Base-by-base conservation (phyloP, 1,140 invertebrate genomes). In the Rhizoglyphus robini region DNA sequence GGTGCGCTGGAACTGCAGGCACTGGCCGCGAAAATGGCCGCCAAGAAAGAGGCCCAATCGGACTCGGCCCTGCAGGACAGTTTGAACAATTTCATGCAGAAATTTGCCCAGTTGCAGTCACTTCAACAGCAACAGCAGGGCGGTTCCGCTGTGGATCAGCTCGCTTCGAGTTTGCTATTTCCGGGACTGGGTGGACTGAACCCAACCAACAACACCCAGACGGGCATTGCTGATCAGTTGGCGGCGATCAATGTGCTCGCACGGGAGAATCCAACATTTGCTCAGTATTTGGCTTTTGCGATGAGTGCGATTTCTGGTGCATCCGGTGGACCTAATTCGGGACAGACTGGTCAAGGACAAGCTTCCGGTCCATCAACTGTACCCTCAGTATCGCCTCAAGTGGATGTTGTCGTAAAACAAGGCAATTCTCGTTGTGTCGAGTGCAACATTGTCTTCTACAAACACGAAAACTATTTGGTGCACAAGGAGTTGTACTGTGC, bases 361-460 rank as follows among this genome's bases (percentile, higher is more conserved):
- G 67, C 18, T 69, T 64, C 3, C 68, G 63, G 48, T 70, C 27
- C 15, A 30, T 31, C 60, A 25, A n/a, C 67, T 38, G 36, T 27
- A 48, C n/a, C 71, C 15, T 62, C 72, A 15, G 41, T 71, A 47
- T 72, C 71, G 29, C 71, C 73, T 47, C 70, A 70, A n/a, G 69
- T 72, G 4, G 72, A 72, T 23, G 70, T 66, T 23, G 51, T 63
- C 51, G 69, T 59, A 47, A 74, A 71, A 63, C 83, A 88, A 75
- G 86, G 86, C 13, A 85, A 88, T 0, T 90, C 84, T 27, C 93
- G 90, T 75, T 96, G 92, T 77, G 85, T 88, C 71, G 91, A 96
- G 71, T 96, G 92, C 78, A 95, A 95, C 73, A 97, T 97, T 63
- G 90, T 94, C 0, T 97, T 97, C 72, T 96, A 90, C 76, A 90